Evolutionary conservation across 2,797 vertebrate genomes (phyloP).

Genomic region (Syngnathus acus): DNA sequence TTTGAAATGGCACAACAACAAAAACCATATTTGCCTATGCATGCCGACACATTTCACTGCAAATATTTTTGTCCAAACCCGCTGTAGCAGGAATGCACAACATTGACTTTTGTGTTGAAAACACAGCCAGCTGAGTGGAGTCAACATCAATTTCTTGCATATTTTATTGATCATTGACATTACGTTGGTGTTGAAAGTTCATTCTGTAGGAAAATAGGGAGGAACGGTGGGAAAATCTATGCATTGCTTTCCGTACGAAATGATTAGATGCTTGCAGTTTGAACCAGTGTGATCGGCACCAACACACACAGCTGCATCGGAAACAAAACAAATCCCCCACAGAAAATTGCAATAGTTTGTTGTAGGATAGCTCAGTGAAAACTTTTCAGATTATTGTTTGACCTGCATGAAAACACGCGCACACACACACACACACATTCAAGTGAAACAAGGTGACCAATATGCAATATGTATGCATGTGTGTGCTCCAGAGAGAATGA

Average conservation of each 20-base stretch:
- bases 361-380: conserved; percentile 34
- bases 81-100: conserved; percentile 49
- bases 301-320: conserved; percentile 4
- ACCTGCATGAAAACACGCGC: conserved; percentile 14
- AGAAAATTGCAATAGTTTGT: conserved; percentile 31
- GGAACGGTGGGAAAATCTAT: conserved; percentile 56
- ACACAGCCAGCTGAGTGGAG: conserved; percentile 26
- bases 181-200: conserved; percentile 10
- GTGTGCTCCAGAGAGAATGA: conserved; percentile 40
- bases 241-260: conserved; percentile 24
- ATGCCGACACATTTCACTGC: conserved; percentile 32
- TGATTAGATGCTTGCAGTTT: neutral
- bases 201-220: conserved; percentile 27
- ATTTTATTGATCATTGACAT: neutral
- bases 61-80: conserved; percentile 32
- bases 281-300: neutral
- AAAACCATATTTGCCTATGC: conserved; percentile 48
- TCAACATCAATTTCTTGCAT: neutral
- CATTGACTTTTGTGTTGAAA: conserved; percentile 36
- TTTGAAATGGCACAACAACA: conserved; percentile 13
- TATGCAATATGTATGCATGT: conserved; percentile 62
- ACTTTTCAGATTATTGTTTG: conserved; percentile 17
- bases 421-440: conserved; percentile 3
- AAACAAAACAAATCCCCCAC: conserved; percentile 22
- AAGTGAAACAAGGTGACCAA: conserved; percentile 41